Evolutionary conservation across 1,140 invertebrate species (phyloP).

Genomic region (Tetramorium alpestre): DNA sequence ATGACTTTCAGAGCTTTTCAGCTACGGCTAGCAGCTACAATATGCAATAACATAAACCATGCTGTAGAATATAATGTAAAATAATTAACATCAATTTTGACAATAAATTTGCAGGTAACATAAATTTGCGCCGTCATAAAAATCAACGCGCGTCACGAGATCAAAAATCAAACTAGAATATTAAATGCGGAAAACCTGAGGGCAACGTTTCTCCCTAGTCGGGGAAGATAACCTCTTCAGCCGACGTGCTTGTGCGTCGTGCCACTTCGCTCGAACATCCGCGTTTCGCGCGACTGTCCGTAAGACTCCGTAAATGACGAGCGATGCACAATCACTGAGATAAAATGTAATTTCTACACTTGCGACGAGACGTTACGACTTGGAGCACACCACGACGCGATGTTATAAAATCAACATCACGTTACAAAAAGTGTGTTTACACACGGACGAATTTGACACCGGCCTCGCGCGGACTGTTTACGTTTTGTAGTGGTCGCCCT

Average conservation of each 20-base stretch:
- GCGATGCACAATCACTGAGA: neutral
- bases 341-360: neutral
- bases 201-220: neutral
- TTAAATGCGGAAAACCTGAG: neutral
- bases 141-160: neutral
- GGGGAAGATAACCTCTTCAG: constrained; percentile 3
- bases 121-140: no score
- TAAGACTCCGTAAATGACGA: neutral
- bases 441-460: neutral
- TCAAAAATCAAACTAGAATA: neutral
- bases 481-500: constrained; percentile 3
- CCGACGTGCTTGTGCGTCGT: neutral
- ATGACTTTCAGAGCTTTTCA: no score
- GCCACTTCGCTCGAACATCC: neutral
- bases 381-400: neutral
- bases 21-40: no score
- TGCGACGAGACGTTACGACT: neutral
- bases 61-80: no score
- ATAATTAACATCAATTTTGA: no score
- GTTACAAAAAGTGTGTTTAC: neutral
- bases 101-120: neutral
- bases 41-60: no score
- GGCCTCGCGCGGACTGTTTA: neutral
- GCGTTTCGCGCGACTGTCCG: neutral
- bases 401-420: no score